A percentile compares a stretch with the other conserved stretches of the same genome.
Evolutionary conservation across 2,113 vertebrate genomes (phyloP).

Genomic region (Podarcis cretensis): DNA sequence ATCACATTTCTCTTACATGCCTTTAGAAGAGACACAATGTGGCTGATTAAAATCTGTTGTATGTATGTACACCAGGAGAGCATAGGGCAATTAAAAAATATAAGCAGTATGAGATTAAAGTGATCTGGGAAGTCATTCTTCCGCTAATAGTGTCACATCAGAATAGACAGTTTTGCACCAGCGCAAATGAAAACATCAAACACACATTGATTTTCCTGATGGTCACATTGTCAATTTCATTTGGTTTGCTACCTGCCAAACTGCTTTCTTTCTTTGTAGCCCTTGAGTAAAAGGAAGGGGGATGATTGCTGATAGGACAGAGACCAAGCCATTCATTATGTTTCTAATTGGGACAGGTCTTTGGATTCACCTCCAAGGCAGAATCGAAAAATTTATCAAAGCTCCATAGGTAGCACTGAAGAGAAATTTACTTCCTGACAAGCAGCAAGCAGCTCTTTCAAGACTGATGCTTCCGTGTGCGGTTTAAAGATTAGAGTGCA

Average conservation of each 20-base stretch:
- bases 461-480: slow-evolving; percentile 61
- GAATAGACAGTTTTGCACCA: slow-evolving; percentile 57
- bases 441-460: slow-evolving; percentile 30
- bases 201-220: slow-evolving; percentile 67
- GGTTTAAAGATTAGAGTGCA: slow-evolving; percentile 54
- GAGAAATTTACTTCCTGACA: slow-evolving; percentile 56
- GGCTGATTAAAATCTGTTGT: slow-evolving; percentile 6
- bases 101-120: slow-evolving; percentile 2
- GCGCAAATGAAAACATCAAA: slow-evolving; percentile 78
- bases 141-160: slow-evolving; percentile 41
- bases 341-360: slow-evolving; percentile 56
- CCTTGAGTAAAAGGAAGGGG: slow-evolving; percentile 40
- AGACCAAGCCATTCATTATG: slow-evolving; percentile 61
- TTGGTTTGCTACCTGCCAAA: slow-evolving; percentile 65
- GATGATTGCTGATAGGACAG: slow-evolving; percentile 28
- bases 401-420: slow-evolving; percentile 29
- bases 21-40: neutral
- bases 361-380: slow-evolving; percentile 48
- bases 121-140: slow-evolving; percentile 23
- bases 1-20: neutral
- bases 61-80: neutral
- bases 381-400: slow-evolving; percentile 60
- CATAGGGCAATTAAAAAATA: slow-evolving; percentile 4
- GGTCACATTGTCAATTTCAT: slow-evolving; percentile 62
- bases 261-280: slow-evolving; percentile 35